A percentile compares a stretch with the other conserved stretches of the same genome.
Conservation (phyloP, 2,888 invertebrate genomes). For the Resseliella maxima region DNA sequence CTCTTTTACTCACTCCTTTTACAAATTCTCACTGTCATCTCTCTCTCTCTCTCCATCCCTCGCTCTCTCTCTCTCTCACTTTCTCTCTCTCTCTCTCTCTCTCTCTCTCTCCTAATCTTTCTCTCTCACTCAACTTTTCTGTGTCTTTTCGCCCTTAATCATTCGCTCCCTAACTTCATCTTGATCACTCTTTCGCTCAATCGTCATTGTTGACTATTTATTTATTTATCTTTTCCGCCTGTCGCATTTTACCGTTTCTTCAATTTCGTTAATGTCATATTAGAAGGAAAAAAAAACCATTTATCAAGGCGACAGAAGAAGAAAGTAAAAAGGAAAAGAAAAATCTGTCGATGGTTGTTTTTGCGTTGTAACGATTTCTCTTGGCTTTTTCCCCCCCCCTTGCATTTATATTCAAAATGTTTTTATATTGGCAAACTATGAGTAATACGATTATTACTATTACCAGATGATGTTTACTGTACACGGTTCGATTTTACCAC, state of each 20-base stretch:
- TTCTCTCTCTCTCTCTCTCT: too few relatives aligned
- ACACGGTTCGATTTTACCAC: neutral
- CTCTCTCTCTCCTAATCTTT: too few relatives aligned
- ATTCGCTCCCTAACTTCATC: too few relatives aligned
- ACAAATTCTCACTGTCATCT: too few relatives aligned
- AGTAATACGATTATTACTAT: neutral
- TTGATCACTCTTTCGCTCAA: neutral
- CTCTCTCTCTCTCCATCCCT: too few relatives aligned
- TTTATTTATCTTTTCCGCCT: slow-evolving; percentile 43
- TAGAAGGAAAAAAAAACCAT: neutral
- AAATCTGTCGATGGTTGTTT: neutral
- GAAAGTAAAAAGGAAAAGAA: neutral
- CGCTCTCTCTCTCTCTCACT: too few relatives aligned
- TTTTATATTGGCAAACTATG: neutral
- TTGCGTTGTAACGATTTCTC: neutral
- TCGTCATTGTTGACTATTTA: neutral
- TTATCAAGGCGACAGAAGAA: neutral
- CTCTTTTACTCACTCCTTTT: too few relatives aligned
- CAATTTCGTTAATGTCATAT: neutral
- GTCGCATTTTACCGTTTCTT: neutral
- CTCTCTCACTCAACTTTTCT: neutral
- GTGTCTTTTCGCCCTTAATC: neutral
- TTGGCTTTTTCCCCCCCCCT: neutral
- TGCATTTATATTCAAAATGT: neutral
- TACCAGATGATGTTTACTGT: neutral